These are phyloP conservation scores for Mycteria americana DNA, from an alignment of 2,797 vertebrate species.

Conservation along the genomic window DNA sequence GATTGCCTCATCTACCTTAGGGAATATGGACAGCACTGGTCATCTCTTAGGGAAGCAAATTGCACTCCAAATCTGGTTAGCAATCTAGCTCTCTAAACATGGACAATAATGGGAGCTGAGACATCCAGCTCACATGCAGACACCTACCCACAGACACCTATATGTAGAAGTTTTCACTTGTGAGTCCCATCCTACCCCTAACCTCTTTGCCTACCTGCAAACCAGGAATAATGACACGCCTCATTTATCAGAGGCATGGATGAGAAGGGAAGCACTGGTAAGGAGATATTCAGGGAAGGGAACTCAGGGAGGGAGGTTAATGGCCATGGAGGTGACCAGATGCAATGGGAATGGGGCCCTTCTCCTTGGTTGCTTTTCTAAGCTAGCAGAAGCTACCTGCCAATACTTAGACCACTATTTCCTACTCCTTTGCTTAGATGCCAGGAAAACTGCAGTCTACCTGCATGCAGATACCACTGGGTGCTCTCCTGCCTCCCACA, in stretches of 20 bases:
- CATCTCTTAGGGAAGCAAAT: neutral
- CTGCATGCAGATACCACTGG: neutral
- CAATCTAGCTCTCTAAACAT: neutral
- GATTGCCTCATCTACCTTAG: neutral
- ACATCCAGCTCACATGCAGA: neutral
- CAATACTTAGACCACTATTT: neutral
- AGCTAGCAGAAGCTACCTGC: neutral
- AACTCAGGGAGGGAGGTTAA: accelerated
- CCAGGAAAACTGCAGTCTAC: neutral
- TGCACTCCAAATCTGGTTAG: neutral
- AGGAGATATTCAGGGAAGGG: neutral
- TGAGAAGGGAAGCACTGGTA: neutral
- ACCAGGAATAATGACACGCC: neutral
- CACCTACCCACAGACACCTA: neutral
- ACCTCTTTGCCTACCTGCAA: neutral
- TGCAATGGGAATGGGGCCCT: neutral
- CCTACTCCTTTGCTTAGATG: neutral
- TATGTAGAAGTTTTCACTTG: neutral
- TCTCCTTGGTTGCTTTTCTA: neutral
- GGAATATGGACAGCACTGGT: neutral
- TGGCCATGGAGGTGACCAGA: neutral
- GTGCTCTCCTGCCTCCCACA: neutral
- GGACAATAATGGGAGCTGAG: neutral
- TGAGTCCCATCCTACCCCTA: neutral
- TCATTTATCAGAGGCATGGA: neutral